These are phyloP conservation scores for Lordiphosa andalusiaca DNA, from an alignment of 2,888 invertebrate genomes.

Conservation along the genomic window DNA sequence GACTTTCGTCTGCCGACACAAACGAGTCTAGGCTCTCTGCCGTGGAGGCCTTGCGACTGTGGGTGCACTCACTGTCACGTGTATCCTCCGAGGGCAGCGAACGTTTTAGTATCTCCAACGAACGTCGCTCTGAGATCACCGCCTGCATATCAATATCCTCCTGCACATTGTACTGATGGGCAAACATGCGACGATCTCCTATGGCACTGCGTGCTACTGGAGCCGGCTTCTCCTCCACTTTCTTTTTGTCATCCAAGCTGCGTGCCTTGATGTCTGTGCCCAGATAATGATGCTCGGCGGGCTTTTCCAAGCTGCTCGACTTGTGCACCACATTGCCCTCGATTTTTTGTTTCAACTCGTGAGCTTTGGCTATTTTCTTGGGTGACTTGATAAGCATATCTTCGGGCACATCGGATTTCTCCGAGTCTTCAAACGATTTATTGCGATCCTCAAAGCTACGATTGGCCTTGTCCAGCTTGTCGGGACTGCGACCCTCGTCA, in stretches of 20 bases:
- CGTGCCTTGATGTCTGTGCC: constrained; percentile 85
- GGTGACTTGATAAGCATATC: constrained; percentile 83
- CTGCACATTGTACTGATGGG: constrained; percentile 77
- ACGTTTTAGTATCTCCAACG: constrained; percentile 84
- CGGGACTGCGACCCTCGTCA: constrained; percentile 83
- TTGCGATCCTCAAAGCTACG: constrained; percentile 85
- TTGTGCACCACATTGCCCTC: constrained; percentile 85
- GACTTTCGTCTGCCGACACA: constrained; percentile 84
- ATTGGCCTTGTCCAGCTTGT: constrained; percentile 83
- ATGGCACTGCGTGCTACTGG: constrained; percentile 67
- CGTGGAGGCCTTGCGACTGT: constrained; percentile 81
- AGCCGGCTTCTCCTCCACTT: constrained; percentile 80
- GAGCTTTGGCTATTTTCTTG: constrained; percentile 83
- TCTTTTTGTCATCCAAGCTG: constrained; percentile 84
- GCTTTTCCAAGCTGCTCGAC: constrained; percentile 85
- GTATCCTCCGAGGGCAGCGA: constrained; percentile 81
- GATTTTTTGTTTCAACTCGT: constrained; percentile 84
- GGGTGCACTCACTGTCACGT: constrained; percentile 74
- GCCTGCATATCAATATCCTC: constrained; percentile 83
- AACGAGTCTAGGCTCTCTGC: constrained; percentile 81
- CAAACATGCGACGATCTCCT: constrained; percentile 78
- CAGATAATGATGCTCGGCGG: constrained; percentile 83
- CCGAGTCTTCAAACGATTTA: constrained; percentile 84
- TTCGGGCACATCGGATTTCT: constrained; percentile 81
- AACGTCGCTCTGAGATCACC: constrained; percentile 83